phyloP scores from a whole-genome alignment of 2,113 vertebrate species.

The Bubo blakistoni region DNA sequence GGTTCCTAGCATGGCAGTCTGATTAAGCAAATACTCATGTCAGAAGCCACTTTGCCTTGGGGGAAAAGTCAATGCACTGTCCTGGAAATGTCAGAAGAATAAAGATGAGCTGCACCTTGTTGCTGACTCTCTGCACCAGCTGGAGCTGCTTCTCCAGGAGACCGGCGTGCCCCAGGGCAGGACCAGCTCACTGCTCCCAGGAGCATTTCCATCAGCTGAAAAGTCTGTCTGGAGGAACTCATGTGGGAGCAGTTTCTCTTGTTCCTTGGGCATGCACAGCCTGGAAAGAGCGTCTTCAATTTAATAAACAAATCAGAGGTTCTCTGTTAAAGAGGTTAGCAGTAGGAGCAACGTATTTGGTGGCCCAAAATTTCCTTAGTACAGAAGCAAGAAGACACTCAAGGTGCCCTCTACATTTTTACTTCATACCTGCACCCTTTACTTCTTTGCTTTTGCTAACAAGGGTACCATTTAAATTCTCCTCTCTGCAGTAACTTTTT shows the following conservation, averaged over 20 bases:
- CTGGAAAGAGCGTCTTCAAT: neutral
- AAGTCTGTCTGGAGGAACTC: neutral
- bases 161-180: rapidly evolving
- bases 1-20: neutral
- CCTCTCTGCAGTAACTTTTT: neutral
- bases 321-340: neutral
- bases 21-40: neutral
- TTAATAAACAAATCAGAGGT: neutral
- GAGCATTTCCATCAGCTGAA: neutral
- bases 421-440: neutral
- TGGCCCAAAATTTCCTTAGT: neutral
- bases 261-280: neutral
- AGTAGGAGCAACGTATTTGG: neutral
- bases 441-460: neutral
- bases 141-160: neutral
- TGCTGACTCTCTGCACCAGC: neutral
- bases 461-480: neutral
- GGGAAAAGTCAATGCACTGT: neutral
- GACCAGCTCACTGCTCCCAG: neutral
- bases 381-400: neutral
- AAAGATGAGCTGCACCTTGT: neutral
- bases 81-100: neutral
- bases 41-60: neutral
- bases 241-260: neutral
- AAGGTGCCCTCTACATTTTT: neutral